Percentiles rank a stretch among this genome's conserved stretches.
Evolutionary conservation across 2,113 vertebrate species (phyloP).

Genomic region (Pao palembangensis): DNA sequence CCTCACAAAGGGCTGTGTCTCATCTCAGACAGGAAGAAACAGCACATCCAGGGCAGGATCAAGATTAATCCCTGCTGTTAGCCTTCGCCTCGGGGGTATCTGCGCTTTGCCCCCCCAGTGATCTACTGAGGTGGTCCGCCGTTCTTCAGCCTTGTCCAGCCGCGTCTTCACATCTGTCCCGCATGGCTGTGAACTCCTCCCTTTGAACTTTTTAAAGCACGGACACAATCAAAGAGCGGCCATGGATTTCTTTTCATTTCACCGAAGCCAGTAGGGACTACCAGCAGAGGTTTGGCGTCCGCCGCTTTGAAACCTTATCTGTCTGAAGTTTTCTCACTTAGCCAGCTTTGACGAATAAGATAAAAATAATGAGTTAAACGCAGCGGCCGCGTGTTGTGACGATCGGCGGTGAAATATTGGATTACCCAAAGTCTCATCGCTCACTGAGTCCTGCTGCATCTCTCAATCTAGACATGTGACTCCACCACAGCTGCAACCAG

Average conservation of each 20-base stretch:
- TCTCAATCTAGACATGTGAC: background rate
- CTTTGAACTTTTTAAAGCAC: slow-evolving; percentile 32
- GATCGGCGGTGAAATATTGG: background rate
- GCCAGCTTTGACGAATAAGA: slow-evolving; percentile 24
- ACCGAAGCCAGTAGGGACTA: slow-evolving; percentile 9
- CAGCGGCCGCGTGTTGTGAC: background rate
- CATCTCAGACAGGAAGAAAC: slow-evolving; percentile 25
- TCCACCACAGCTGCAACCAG: background rate
- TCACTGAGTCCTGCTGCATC: background rate
- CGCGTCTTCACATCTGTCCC: background rate
- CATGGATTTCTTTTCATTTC: slow-evolving; percentile 6
- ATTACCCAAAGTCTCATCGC: background rate
- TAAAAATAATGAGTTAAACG: slow-evolving; percentile 11
- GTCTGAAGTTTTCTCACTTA: slow-evolving; percentile 14
- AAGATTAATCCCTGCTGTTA: slow-evolving; percentile 31
- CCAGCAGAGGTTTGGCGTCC: slow-evolving; percentile 11
- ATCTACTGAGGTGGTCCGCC: background rate
- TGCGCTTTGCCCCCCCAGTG: background rate
- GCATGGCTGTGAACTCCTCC: background rate
- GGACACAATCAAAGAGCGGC: slow-evolving; percentile 14
- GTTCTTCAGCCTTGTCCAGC: too few relatives aligned
- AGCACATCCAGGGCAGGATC: slow-evolving; percentile 25
- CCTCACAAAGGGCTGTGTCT: slow-evolving; percentile 34
- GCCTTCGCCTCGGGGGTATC: slow-evolving; percentile 20
- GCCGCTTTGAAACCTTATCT: slow-evolving; percentile 39